Evolutionary conservation across 2,888 invertebrate species (phyloP), one percentile per base, ranked within the genome.

Genomic region (Adelphocoris suturalis): DNA sequence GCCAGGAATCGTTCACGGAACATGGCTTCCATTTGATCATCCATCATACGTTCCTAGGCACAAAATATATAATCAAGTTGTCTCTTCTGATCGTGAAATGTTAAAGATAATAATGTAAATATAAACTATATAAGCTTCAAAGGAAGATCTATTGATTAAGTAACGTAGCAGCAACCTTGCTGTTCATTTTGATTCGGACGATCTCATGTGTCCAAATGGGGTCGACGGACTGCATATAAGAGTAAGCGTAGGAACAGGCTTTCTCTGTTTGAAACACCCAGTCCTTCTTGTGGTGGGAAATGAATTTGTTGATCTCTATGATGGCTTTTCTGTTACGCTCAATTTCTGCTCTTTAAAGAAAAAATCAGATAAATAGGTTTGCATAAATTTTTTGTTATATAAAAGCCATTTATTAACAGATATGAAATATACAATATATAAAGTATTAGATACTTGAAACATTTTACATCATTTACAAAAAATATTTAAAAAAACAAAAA

Each of bases 151-250:
- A 48, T 48, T 48, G 48, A 13, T 13, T 9, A 68, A 68, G 1
- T n/a, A 81, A 4, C 37, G 37, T 37, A 37, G 37, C 37, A 7
- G 37, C 7, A 37, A 37, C 89, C 55, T 89, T 82, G 48, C 75
- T 84, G 23, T 57, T 75, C 89, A 89, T 89, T 75, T 89, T 89
- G 19, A 89, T 75, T 37, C 89, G 46, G n/a, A 84, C 47, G 4
- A 89, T 37, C 75, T 89, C 89, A 47, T 89, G 82, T n/a, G 89
- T 89, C 89, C 89, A 89, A 23, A 37, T 27, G 2, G 89, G 75
- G 27, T 89, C 89, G 27, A 48, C 84, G 27, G 48, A 27, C 9
- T 68, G 75, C 89, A 89, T 89, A 37, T 27, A 89, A 13, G 89
- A n/a, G 55, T 75, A 89, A 11, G 89, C 89, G 48, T 89, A 23